These are phyloP conservation scores for Gymnorhina tibicen DNA, from an alignment of 2,113 vertebrate species.

Conservation along the genomic window DNA sequence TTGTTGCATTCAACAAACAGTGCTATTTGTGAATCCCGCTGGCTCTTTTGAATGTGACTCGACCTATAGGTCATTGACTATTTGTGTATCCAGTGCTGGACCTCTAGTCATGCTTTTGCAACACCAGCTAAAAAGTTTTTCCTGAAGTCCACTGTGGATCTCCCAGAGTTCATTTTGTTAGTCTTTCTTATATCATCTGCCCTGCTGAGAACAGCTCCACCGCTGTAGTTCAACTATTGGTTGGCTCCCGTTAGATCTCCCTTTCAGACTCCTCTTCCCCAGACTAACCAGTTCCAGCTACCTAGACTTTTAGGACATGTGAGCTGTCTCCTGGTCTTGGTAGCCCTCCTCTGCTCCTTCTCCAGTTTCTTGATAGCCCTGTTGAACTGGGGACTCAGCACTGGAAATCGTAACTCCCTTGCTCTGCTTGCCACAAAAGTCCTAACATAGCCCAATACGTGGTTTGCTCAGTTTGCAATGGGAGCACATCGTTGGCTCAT, in stretches of 20 bases:
- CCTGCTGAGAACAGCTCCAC: neutral
- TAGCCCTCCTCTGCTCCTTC: neutral
- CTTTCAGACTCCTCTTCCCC: neutral
- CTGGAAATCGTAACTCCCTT: accelerated
- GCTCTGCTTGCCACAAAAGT: neutral
- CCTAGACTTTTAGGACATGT: accelerated
- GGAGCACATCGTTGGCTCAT: accelerated
- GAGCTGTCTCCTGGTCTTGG: neutral
- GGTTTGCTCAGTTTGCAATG: neutral
- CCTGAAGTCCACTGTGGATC: neutral
- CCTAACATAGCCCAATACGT: neutral
- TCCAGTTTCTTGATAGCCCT: neutral
- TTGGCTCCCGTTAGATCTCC: neutral
- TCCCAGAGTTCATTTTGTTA: neutral
- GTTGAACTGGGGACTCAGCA: neutral
- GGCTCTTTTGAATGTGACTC: neutral
- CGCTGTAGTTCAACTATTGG: neutral
- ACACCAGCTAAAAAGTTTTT: neutral
- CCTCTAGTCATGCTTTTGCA: neutral
- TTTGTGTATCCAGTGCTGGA: neutral
- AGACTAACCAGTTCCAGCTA: neutral
- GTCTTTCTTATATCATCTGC: neutral
- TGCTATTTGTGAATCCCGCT: accelerated
- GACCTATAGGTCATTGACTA: too few relatives aligned
- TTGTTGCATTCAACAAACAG: accelerated